A percentile compares a stretch with the other conserved stretches of the same genome.
Conservation (phyloP, 1,140 invertebrate genomes). For the Diachasma alloeum region DNA sequence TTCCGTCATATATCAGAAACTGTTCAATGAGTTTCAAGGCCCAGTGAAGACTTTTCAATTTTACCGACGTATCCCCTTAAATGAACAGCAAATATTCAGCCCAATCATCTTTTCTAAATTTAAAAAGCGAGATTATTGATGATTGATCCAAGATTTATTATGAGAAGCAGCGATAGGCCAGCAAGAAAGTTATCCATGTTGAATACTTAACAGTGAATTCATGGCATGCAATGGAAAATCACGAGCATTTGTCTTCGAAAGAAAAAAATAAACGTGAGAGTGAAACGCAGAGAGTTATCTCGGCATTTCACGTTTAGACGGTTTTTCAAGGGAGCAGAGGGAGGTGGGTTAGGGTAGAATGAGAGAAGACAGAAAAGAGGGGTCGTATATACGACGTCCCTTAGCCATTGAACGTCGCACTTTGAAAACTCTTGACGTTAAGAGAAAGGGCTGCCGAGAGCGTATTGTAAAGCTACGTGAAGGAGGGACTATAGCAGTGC, state of each 20-base stretch:
- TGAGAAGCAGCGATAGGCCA: too few relatives aligned
- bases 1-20: too few relatives aligned
- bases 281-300: constrained; percentile 39
- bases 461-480: constrained; percentile 57
- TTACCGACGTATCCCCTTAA: too few relatives aligned
- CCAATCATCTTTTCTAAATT: too few relatives aligned
- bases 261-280: constrained; percentile 13
- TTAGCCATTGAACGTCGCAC: constrained; percentile 56
- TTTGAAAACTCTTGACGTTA: constrained; percentile 65
- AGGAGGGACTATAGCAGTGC: constrained; percentile 32
- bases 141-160: too few relatives aligned
- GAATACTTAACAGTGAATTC: neutral
- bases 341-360: constrained; percentile 39
- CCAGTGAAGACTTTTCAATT: too few relatives aligned
- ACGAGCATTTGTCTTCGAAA: constrained; percentile 12
- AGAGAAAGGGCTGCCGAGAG: constrained; percentile 62
- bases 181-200: neutral
- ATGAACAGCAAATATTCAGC: too few relatives aligned
- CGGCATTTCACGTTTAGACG: constrained; percentile 38
- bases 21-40: too few relatives aligned
- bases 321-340: constrained; percentile 31
- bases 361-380: constrained; percentile 23
- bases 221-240: neutral
- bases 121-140: too few relatives aligned
- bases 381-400: constrained; percentile 48